phyloP scores from a whole-genome alignment of 2,888 invertebrate species.

The Dynastes maya region DNA sequence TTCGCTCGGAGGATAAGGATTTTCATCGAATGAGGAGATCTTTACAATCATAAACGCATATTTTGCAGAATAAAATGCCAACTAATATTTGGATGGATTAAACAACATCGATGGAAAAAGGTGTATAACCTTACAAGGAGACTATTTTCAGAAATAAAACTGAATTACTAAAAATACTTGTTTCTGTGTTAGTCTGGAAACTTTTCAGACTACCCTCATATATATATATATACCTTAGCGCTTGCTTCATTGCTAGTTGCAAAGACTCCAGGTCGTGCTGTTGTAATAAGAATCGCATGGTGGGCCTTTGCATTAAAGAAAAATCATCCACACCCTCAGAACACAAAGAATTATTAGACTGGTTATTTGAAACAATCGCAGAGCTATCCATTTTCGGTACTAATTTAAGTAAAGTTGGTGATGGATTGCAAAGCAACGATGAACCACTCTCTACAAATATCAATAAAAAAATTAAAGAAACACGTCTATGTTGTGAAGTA shows the following conservation, averaged over 20 bases:
- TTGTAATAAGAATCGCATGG: constrained; percentile 89
- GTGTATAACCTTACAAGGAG: no score
- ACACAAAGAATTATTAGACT: constrained; percentile 61
- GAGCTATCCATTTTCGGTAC: constrained; percentile 79
- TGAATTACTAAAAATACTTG: no score
- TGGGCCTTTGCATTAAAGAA: constrained; percentile 83
- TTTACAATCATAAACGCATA: no score
- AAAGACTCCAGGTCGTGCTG: constrained; percentile 89
- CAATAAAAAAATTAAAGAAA: not conserved
- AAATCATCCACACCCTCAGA: constrained; percentile 71
- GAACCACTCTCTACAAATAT: constrained; percentile 77
- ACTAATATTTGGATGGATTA: no score
- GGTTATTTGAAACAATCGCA: constrained; percentile 70
- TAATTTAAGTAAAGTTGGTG: constrained; percentile 87
- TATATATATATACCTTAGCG: constrained; percentile 74
- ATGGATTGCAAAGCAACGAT: constrained; percentile 90
- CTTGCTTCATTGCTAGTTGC: constrained; percentile 90
- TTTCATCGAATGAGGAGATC: no score
- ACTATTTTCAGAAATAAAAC: no score
- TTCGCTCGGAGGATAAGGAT: no score
- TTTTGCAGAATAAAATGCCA: no score
- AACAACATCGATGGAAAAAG: no score
- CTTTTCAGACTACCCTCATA: not conserved
- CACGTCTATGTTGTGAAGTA: not conserved
- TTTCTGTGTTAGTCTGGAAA: no score